Evolutionary conservation across 2,113 vertebrate genomes (phyloP), one percentile per base, ranked within the genome.

Genomic region (Notothenia rossii): DNA sequence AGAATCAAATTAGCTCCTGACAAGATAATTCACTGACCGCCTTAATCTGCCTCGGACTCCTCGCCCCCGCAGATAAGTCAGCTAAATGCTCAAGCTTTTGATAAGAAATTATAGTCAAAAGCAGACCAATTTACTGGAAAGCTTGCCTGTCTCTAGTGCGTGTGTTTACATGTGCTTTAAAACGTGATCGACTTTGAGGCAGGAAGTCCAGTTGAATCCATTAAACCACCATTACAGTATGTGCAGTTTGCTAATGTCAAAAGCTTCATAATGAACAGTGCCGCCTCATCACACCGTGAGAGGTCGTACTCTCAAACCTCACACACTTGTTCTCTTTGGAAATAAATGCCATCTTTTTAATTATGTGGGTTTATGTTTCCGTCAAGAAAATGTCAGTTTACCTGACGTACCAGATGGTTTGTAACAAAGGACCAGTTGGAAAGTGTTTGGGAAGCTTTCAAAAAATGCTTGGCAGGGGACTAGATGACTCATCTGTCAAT

Each of bases 1-100:
- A 92, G 90, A 94, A 93, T 93, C 84, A 92, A 90, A 94, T 94
- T 90, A 93, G 87, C 85, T 75, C 43, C 90, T 91, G 90, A 94
- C 92, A 89, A 92, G 91, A 93, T 92, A 91, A 94, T 92, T 91
- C 88, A 93, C 81, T 70, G 63, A 85, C 78, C 82, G 85, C 66
- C 79, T 72, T 73, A 75, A 78, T 88, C 69, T 84, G 79, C 70
- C 64, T 74, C n/a, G 56, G 86, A 86, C 85, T 68, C 2, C 76
- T 81, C 60, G 13, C 7, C 62, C 63, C 75, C 40, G 53, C 65
- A 80, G 91, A 94, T 91, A 91, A 93, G 83, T 74, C 71, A 7
- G 65, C 67, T 86, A 85, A 88, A 91, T 58, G 76, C 71, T 71
- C 13, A 2, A 36, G 76, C 80, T 81, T 78, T 85, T 74, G 86